Percentiles rank a stretch among this genome's conserved stretches.
phyloP scores from a whole-genome alignment of 2,113 vertebrate genomes.

The Smithornis capensis region DNA sequence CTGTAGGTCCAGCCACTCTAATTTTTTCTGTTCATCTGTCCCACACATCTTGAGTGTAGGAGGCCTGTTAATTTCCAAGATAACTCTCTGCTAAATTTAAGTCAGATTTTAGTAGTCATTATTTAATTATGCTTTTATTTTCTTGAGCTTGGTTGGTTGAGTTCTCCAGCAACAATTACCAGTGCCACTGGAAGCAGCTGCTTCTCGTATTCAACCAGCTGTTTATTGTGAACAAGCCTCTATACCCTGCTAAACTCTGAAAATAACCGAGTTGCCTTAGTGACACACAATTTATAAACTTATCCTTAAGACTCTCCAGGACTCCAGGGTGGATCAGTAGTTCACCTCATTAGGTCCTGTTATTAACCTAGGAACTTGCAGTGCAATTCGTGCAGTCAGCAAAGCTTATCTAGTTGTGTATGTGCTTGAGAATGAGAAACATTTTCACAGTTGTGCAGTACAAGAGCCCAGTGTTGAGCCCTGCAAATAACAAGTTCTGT shows the following conservation, averaged over 20 bases:
- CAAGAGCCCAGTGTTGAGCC: neutral
- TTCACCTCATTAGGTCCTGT: neutral
- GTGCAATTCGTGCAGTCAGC: neutral
- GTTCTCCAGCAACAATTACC: neutral
- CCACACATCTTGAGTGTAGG: too few species aligned
- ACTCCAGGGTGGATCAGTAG: neutral
- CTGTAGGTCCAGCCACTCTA: neutral
- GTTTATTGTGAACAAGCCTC: neutral
- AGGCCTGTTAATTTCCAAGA: neutral
- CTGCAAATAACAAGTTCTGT: neutral
- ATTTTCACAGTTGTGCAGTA: neutral
- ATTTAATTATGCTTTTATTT: neutral
- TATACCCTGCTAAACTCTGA: neutral
- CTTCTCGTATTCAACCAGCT: neutral
- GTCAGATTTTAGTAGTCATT: neutral
- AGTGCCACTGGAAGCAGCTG: neutral
- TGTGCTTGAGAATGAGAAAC: neutral
- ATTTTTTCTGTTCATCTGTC: neutral
- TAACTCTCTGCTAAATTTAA: neutral
- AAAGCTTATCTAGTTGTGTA: neutral
- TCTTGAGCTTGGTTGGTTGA: neutral
- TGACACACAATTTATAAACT: neutral
- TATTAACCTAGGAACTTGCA: neutral
- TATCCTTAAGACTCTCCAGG: neutral
- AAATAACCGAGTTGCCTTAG: neutral